phyloP scores from a whole-genome alignment of 2,113 vertebrate genomes.

The Chascanopsetta lugubris region DNA sequence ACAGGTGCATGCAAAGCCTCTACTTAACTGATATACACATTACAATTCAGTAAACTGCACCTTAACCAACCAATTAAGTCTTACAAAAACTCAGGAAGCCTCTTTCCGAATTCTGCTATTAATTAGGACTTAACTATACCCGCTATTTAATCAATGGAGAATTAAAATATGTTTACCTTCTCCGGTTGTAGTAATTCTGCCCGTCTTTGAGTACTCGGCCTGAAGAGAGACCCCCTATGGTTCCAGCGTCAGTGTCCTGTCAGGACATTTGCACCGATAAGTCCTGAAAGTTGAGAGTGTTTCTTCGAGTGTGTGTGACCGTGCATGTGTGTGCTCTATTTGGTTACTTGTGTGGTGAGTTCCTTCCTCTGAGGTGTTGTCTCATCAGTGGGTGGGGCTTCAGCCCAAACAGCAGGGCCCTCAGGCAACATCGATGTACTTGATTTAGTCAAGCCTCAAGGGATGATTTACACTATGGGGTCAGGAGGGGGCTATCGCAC shows the following conservation, averaged over 20 bases:
- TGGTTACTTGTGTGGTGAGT: constrained; percentile 78
- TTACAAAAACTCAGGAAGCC: neutral
- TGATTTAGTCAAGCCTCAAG: constrained; percentile 95
- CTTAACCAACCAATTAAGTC: neutral
- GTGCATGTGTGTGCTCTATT: constrained; percentile 50
- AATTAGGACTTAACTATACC: neutral
- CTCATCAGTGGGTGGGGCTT: constrained; percentile 90
- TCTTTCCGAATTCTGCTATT: neutral
- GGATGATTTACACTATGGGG: constrained; percentile 81
- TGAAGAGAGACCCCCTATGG: constrained; percentile 1
- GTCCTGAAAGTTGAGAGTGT: constrained; percentile 17
- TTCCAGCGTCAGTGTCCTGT: constrained; percentile 19
- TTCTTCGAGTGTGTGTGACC: constrained; percentile 42
- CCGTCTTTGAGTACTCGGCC: neutral
- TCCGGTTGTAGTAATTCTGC: constrained; percentile 10
- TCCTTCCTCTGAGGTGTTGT: constrained; percentile 86
- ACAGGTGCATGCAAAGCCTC: constrained; percentile 55
- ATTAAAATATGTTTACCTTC: constrained; percentile 42
- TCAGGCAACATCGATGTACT: constrained; percentile 93
- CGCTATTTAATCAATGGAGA: neutral
- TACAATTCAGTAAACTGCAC: neutral
- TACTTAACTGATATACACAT: neutral
- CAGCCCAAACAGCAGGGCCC: constrained; percentile 92
- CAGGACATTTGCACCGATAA: constrained; percentile 3
- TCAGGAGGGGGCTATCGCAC: constrained; percentile 19